Base-by-base conservation (phyloP, 2,888 invertebrate species). In the Andrena praecox region DNA sequence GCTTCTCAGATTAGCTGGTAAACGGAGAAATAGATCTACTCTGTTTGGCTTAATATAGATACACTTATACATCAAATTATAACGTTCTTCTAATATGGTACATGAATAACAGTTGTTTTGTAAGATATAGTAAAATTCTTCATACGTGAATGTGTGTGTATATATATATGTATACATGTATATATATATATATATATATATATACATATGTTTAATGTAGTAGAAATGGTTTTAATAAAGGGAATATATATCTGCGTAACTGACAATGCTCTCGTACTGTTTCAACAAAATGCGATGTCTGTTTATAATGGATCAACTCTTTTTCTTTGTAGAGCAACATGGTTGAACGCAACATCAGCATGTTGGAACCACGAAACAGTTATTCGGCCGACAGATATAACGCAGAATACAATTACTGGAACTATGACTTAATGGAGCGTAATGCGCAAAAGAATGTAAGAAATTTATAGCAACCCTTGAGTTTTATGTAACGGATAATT, bases 341-440 rank as follows among this genome's bases (percentile, higher is more conserved):
- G 91, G 90, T 91, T 77, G 91, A 93, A 83, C 91, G 89, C 84
- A 85, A 89, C 74, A 90, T 91, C 89, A 90, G 89, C 85, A 93
- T 93, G 92, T 92, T 92, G 85, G 93, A 93, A 84, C 90, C 93
- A 50, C 89, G 90, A 86, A 90, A 87, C 80, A 91, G 85, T 87
- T 89, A 92, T 77, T 87, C 91, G 42, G 77, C 88, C 52, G 91
- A 91, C 79, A 89, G 89, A 84, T 90, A 90, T 77, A 89, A 88
- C 64, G 85, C 90, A 72, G 91, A 93, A 52, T 93, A 93, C 75
- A 90, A 91, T 85, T 92, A 92, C 42, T 93, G 93, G 93, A 92
- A 88, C 76, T 93, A 93, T 73, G 91, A 93, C 80, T 82, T 93
- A 74, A 87, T 91, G 63, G 77, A 77, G 16, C 78, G 59, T 29